These are phyloP conservation scores for Spilosoma lubricipeda DNA, from an alignment of 2,888 invertebrate genomes.

Conservation along the genomic window DNA sequence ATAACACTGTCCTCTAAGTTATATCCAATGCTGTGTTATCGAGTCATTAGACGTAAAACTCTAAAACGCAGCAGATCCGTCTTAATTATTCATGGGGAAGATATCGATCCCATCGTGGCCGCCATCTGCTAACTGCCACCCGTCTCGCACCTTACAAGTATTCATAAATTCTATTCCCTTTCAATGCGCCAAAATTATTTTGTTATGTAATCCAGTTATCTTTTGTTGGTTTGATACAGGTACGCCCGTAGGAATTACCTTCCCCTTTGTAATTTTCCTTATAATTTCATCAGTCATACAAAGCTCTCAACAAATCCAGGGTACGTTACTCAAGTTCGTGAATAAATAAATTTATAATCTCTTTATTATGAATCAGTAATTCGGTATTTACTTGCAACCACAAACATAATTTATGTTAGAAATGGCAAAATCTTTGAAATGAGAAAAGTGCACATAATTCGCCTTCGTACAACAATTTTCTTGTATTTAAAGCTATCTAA, in stretches of 20 bases:
- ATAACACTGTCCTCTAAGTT: constrained; percentile 3
- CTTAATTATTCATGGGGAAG: constrained; percentile 76
- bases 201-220: constrained; percentile 12
- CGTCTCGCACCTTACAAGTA: constrained; percentile 40
- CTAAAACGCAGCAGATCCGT: constrained; percentile 69
- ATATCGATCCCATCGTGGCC: constrained; percentile 67
- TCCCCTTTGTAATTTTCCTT: constrained; percentile 4
- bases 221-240: constrained; percentile 1
- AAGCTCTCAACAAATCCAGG: constrained; percentile 7
- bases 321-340: background rate
- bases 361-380: constrained; percentile 20
- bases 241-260: background rate
- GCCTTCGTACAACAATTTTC: too few relatives aligned
- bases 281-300: constrained; percentile 1
- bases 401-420: background rate
- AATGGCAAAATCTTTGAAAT: too few relatives aligned
- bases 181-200: constrained; percentile 10
- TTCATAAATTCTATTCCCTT: constrained; percentile 13
- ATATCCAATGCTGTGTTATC: constrained; percentile 20
- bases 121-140: constrained; percentile 61
- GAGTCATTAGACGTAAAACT: constrained; percentile 43
- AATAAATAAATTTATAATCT: constrained; percentile 11
- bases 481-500: too few relatives aligned
- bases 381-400: background rate
- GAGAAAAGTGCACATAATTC: too few relatives aligned